These are phyloP conservation scores for Morelia viridis DNA, from an alignment of 2,797 vertebrate genomes.

Conservation along the genomic window DNA sequence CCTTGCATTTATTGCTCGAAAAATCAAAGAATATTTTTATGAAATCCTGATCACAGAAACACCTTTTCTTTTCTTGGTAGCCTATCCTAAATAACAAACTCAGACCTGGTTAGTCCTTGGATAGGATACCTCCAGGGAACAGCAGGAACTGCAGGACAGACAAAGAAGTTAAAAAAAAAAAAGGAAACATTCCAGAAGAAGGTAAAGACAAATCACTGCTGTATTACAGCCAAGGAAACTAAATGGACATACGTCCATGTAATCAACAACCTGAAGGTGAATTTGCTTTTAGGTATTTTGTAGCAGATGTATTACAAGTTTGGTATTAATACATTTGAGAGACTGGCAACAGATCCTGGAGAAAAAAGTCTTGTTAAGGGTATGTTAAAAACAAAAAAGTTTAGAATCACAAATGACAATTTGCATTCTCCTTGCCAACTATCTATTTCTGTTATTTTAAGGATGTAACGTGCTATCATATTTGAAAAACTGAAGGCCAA, in stretches of 20 bases:
- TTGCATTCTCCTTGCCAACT: neutral
- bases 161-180: neutral
- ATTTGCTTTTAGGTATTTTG: neutral
- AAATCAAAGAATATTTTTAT: neutral
- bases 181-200: neutral
- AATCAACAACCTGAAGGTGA: neutral
- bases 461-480: neutral
- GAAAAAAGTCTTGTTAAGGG: neutral
- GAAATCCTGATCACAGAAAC: slow-evolving; percentile 59
- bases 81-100: fast-evolving
- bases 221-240: neutral
- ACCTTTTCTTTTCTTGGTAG: neutral
- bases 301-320: neutral
- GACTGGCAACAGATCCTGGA: neutral
- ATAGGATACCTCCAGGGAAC: neutral
- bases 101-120: neutral
- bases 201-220: neutral
- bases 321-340: neutral
- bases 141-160: neutral
- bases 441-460: neutral
- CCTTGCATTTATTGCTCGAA: slow-evolving; percentile 48
- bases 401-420: neutral
- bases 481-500: neutral
- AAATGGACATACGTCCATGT: neutral
- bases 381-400: neutral